Evolutionary conservation across 2,797 vertebrate species (phyloP).

Genomic region (Argentina silus): DNA sequence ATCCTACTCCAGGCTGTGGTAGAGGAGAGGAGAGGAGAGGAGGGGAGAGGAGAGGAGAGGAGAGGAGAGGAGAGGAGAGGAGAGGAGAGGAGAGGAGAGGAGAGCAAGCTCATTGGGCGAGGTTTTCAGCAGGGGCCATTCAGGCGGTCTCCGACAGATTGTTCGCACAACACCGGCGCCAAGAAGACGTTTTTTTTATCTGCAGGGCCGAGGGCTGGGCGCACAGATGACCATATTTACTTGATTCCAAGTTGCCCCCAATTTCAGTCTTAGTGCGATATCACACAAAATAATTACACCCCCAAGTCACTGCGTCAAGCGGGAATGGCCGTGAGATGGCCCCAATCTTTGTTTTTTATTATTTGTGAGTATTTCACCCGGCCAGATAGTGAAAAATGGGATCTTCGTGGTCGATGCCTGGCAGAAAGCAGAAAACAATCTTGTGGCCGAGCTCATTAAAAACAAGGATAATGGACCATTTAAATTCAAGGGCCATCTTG

Average conservation of each 20-base stretch:
- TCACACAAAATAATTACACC: conserved; percentile 77
- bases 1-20: no score
- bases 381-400: conserved; percentile 59
- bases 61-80: background rate
- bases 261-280: conserved; percentile 68
- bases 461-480: conserved; percentile 74
- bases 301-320: conserved; percentile 72
- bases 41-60: background rate
- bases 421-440: conserved; percentile 52
- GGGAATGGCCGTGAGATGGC: conserved; percentile 43
- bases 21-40: no score
- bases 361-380: conserved; percentile 54
- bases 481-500: conserved; percentile 77
- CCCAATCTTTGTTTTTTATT: conserved; percentile 70
- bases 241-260: conserved; percentile 64
- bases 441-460: conserved; percentile 72
- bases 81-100: conserved; percentile 28
- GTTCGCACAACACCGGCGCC: conserved; percentile 42
- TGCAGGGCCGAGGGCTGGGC: conserved; percentile 45
- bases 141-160: conserved; percentile 39
- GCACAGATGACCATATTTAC: conserved; percentile 59
- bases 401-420: conserved; percentile 50
- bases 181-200: conserved; percentile 55
- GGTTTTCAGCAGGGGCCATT: conserved; percentile 2
- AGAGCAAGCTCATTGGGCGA: conserved; percentile 19